Evolutionary conservation across 35 echinoderm and acorn worm species (phyloP), one percentile per base, ranked within the genome.

Genomic region (Apostichopus californicus): DNA sequence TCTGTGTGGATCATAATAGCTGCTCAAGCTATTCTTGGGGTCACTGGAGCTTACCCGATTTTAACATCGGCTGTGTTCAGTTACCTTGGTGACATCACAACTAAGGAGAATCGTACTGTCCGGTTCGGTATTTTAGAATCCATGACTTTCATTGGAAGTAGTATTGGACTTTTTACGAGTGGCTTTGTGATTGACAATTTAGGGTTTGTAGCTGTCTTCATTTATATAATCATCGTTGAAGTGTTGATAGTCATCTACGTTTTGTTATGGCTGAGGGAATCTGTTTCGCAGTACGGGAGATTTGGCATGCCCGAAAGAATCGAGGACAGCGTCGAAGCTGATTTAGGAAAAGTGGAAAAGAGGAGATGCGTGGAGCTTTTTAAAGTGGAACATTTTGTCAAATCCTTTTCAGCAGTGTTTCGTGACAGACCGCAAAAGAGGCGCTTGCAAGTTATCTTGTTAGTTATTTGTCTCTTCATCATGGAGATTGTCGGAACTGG

Each of bases 111-210:
- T 17, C 88, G 93, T 17, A 99, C 97, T 0, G 88, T 79, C 77
- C 88, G 97, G 17, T 96, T 95, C 88, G 92, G 95, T 57, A 92
- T 99, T 75, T 73, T 99, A 55, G 97, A 99, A 91, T 86, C 95
- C 5, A 99, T 99, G 97, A 96, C 95, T 7, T 96, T 96, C 71
- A 20, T 88, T n/a, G 97, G 97, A 8, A 99, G 95, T 80, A 94
- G 93, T 84, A 66, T 99, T n/a, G 97, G 97, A 28, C 70, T 94
- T 12, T 64, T 95, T 4, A 96, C 95, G 5, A 80, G 93, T 61
- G 97, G 97, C 4, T 46, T 96, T 22, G 87, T 99, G 54, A 99
- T 99, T 55, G 97, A 99, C 70, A 81, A 93, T 14, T 34, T 91
- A 4, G 97, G 97, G 9, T 99, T 77, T 83, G 91, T 95, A 0